These are phyloP conservation scores for Aphis craccivora DNA, from an alignment of 1,140 invertebrate genomes.

Conservation along the genomic window DNA sequence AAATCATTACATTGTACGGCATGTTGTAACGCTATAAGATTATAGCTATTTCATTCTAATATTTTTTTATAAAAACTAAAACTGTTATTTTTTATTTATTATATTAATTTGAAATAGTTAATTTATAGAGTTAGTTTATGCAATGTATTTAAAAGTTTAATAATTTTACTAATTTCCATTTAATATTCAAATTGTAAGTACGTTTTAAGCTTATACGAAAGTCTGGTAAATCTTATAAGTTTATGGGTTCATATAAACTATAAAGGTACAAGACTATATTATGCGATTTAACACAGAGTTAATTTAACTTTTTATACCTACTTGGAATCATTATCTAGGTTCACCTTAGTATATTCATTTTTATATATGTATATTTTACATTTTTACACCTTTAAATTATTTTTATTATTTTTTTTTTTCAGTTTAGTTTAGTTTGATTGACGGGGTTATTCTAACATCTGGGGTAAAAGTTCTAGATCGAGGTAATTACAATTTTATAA, in stretches of 20 bases:
- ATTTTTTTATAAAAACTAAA: too few relatives aligned
- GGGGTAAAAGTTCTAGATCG: accelerated
- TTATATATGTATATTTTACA: neutral
- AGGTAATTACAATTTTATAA: neutral
- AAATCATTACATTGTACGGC: too few relatives aligned
- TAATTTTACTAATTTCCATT: neutral
- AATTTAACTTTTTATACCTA: too few relatives aligned
- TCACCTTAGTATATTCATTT: neutral
- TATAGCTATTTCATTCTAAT: too few relatives aligned
- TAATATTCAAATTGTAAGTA: neutral
- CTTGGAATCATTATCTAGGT: too few relatives aligned
- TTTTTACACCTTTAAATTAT: neutral
- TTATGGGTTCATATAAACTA: neutral
- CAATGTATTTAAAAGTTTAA: neutral
- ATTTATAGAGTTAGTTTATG: neutral
- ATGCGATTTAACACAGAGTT: too few relatives aligned
- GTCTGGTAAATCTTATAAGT: neutral
- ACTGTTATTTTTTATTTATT: neutral
- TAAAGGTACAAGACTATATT: too few relatives aligned
- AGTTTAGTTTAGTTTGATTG: too few relatives aligned
- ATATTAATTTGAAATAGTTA: neutral
- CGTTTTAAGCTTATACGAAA: neutral
- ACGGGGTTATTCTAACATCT: neutral
- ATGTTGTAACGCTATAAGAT: too few relatives aligned
- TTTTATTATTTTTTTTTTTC: neutral